Base-by-base conservation (phyloP, 1,140 invertebrate genomes). In the Drosophila kanapiae region DNA sequence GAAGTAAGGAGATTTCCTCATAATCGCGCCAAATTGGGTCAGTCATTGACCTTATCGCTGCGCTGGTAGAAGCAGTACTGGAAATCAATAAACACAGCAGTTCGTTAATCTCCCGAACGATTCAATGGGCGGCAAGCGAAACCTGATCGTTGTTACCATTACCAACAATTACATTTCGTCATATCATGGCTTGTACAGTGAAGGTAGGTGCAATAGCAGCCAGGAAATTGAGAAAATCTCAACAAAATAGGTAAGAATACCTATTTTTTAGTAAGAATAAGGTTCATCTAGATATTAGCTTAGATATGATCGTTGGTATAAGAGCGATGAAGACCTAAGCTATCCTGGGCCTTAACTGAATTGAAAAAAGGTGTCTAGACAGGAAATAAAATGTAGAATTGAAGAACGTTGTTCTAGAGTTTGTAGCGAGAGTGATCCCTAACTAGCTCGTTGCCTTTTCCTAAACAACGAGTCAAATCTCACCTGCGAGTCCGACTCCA, bases 401-500 rank as follows among this genome's bases (percentile, higher is more conserved):
- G n/a, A n/a, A n/a, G n/a, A n/a, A n/a, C n/a, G n/a, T n/a, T n/a
- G n/a, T n/a, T n/a, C n/a, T n/a, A n/a, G n/a, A n/a, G n/a, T n/a
- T n/a, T n/a, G n/a, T n/a, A n/a, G n/a, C n/a, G n/a, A n/a, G n/a
- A n/a, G n/a, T n/a, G n/a, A n/a, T n/a, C n/a, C n/a, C n/a, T n/a
- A n/a, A n/a, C n/a, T n/a, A n/a, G n/a, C 23, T 23, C 23, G 23
- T 23, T 23, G 1, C 23, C 1, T 23, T 23, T 23, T 23, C 23
- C 23, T 23, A 23, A 23, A 23, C 23, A 2, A 1, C 3, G 23
- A 23, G 3, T 23, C 23, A 10, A 18, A 14, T 31, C 72, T 85
- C 47, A 92, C 91, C 82, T 91, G 85, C 14, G 91, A 92, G 29
- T 92, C 91, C 3, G 91, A 92, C 71, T 92, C 91, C 27, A 92